A percentile compares a stretch with the other conserved stretches of the same genome.
Conservation (phyloP, 2,888 invertebrate genomes). For the Aromia moschata region DNA sequence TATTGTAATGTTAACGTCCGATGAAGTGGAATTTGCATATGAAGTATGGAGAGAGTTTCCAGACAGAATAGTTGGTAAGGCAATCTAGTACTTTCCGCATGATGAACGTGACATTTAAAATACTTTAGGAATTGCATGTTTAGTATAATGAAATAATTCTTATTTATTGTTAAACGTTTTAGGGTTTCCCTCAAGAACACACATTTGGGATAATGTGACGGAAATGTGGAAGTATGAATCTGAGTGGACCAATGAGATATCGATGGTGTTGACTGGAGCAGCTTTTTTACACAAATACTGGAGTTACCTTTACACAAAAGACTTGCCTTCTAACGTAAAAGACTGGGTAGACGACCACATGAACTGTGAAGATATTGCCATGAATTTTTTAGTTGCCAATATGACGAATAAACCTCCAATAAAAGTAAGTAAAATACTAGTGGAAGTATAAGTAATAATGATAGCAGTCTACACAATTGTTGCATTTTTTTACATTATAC, state of each 20-base stretch:
- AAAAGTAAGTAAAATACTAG: constrained; percentile 75
- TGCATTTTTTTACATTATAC: too few relatives aligned
- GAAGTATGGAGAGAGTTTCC: constrained; percentile 98
- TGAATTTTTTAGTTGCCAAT: constrained; percentile 96
- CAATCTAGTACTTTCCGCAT: too few relatives aligned
- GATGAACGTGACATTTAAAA: too few relatives aligned
- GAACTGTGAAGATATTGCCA: constrained; percentile 98
- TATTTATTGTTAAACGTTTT: too few relatives aligned
- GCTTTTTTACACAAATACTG: constrained; percentile 98
- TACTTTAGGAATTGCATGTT: too few relatives aligned
- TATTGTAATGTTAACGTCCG: constrained; percentile 93
- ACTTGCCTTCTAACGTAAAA: constrained; percentile 85
- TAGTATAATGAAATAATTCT: too few relatives aligned
- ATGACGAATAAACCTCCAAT: constrained; percentile 93
- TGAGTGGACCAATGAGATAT: constrained; percentile 96
- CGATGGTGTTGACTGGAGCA: constrained; percentile 96
- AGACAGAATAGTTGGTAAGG: constrained; percentile 81
- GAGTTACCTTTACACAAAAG: constrained; percentile 92
- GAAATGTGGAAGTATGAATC: constrained; percentile 92
- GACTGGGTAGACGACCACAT: constrained; percentile 94
- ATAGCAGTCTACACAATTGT: too few relatives aligned
- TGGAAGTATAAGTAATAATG: too few relatives aligned
- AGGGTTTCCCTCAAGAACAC: constrained; percentile 94
- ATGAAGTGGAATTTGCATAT: constrained; percentile 94
- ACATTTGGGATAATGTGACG: constrained; percentile 91